Percentiles rank a stretch among this genome's conserved stretches.
Evolutionary conservation across 2,113 vertebrate genomes (phyloP).

Genomic region (Sporophila hypoxantha): DNA sequence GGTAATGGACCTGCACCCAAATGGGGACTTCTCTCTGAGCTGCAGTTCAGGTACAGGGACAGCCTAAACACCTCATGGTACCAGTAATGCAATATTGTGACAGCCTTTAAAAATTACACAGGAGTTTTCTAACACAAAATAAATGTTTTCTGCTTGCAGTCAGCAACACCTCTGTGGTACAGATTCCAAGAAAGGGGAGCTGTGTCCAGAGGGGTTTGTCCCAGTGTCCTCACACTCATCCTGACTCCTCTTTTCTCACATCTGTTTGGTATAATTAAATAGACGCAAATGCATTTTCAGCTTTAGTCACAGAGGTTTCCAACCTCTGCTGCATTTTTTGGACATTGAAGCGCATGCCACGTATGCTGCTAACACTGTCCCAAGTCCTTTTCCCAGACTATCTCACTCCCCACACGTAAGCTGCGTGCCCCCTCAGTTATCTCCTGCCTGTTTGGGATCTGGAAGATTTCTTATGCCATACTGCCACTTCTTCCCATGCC

Average conservation of each 20-base stretch:
- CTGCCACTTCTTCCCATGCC: accelerated
- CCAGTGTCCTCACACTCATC: background rate
- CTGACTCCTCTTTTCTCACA: background rate
- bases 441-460: background rate
- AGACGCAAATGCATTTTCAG: background rate
- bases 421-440: accelerated
- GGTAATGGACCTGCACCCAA: accelerated
- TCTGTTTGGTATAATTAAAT: background rate
- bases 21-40: background rate
- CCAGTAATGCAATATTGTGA: accelerated
- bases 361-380: background rate
- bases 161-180: background rate
- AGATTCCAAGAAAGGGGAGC: background rate
- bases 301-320: background rate
- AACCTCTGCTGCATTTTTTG: background rate
- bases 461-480: background rate
- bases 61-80: background rate
- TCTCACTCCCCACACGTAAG: accelerated
- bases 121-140: background rate
- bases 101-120: background rate
- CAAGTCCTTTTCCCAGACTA: background rate
- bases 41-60: background rate
- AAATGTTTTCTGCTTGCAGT: background rate
- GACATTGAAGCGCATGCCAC: background rate
- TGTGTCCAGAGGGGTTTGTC: background rate